Percentiles rank a stretch among this genome's conserved stretches.
phyloP scores from a whole-genome alignment of 2,888 invertebrate genomes.

The Mycogona germanica region DNA sequence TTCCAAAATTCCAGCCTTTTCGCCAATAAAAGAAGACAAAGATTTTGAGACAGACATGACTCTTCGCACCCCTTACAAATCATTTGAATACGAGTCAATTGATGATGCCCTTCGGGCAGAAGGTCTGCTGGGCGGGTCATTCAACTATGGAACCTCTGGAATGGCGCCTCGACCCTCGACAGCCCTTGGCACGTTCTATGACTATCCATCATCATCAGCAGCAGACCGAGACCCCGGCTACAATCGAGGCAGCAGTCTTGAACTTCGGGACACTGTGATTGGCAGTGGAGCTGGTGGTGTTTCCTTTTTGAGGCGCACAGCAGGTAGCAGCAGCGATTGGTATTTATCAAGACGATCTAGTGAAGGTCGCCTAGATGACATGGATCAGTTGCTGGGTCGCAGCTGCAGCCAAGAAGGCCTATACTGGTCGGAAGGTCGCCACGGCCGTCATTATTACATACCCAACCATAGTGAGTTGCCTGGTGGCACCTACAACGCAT shows the following conservation, averaged over 20 bases:
- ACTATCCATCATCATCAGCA: not conserved
- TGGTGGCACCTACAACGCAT: too few relatives aligned
- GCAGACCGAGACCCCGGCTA: constrained; percentile 27
- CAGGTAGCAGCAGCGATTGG: constrained; percentile 10
- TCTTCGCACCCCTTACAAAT: constrained; percentile 32
- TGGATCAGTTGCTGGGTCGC: constrained; percentile 6
- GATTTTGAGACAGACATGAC: constrained; percentile 36
- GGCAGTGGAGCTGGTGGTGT: constrained; percentile 21
- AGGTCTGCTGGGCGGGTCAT: constrained; percentile 25
- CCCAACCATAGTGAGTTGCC: not conserved
- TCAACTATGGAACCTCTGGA: constrained; percentile 19
- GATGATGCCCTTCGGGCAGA: constrained; percentile 30
- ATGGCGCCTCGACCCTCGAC: constrained; percentile 24
- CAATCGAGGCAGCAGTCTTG: constrained; percentile 9
- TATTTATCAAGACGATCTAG: constrained; percentile 15
- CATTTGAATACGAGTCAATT: constrained; percentile 37
- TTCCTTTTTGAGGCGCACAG: constrained; percentile 2
- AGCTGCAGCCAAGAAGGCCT: constrained; percentile 21
- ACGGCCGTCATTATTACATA: constrained; percentile 14
- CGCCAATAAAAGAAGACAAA: constrained; percentile 41
- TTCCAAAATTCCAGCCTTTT: constrained; percentile 41
- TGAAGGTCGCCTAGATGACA: constrained; percentile 6
- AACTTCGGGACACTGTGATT: constrained; percentile 25
- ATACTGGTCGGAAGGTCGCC: constrained; percentile 22
- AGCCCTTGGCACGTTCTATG: constrained; percentile 19